Evolutionary conservation across 2,888 invertebrate genomes (phyloP).

Genomic region (Chironomus tentans): DNA sequence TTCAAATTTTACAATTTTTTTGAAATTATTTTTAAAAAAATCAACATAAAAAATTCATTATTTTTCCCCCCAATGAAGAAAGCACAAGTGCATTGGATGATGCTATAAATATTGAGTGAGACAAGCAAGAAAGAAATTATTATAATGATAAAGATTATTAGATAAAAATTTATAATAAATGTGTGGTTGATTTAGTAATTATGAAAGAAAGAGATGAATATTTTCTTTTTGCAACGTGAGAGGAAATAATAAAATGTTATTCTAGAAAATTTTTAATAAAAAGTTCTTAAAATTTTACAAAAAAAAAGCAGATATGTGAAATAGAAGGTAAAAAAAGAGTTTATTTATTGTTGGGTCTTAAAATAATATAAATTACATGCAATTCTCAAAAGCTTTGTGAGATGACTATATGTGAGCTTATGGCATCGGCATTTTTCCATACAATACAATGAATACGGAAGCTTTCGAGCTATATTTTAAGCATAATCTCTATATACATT

Average conservation of each 20-base stretch:
- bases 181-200: conserved; percentile 1
- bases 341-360: conserved; percentile 26
- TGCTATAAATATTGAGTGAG: neutral
- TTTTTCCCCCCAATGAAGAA: too few relatives aligned
- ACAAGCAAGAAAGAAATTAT: neutral
- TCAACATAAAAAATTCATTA: too few relatives aligned
- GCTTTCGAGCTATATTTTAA: conserved; percentile 20
- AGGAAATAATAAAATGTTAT: conserved; percentile 5
- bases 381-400: conserved; percentile 25
- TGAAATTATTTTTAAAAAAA: too few relatives aligned
- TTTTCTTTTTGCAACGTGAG: neutral
- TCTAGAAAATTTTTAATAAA: conserved; percentile 16
- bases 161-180: conserved; percentile 8
- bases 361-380: conserved; percentile 27
- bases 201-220: neutral
- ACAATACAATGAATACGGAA: neutral
- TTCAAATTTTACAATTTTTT: too few relatives aligned
- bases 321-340: conserved; percentile 9
- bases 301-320: neutral
- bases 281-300: neutral
- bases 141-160: neutral
- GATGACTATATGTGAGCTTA: conserved; percentile 10
- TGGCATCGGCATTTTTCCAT: neutral
- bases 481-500: conserved; percentile 1
- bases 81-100: too few relatives aligned